Evolutionary conservation across 53 echinoderm and acorn worm species (phyloP), one percentile per base, ranked within the genome.

Genomic region (Luidia sarsii): DNA sequence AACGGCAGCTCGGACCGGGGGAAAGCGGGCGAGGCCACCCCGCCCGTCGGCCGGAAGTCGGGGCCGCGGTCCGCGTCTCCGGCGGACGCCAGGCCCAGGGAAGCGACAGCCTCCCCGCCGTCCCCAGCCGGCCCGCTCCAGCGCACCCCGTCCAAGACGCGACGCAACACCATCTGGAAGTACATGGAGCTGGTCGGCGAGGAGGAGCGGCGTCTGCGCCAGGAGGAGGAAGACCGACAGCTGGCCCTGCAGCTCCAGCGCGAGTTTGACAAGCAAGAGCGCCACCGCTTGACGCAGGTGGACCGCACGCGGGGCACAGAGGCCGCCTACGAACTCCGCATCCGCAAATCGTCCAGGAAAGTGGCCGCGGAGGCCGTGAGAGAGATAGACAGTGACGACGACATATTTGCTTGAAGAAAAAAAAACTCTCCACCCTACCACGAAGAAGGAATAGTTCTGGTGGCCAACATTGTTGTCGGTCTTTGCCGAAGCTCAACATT

Each of bases 151-250:
- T 72, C 72, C 7, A 72, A 83, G 36, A 86, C 84, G 15, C 77
- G 86, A 8, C 65, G 67, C 37, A 91, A 90, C 74, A 94, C 91
- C 21, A 83, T 91, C 53, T 71, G 81, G 67, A 90, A 86, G 35
- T 95, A 92, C 82, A 83, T 95, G 90, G 90, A 92, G 70, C 88
- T 95, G 7, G 39, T 92, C 43, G 82, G 67, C 13, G 83, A 92
- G 64, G 95, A 95, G 43, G 73, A 92, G 70, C 62, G 46, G 52
- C 85, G 90, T 20, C 32, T 99, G 10, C 36, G 79, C 18, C 99
- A 99, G 55, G 99, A 99, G 62, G 99, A 94, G 39, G 48, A 86
- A 31, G 99, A 99, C 66, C 37, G 84, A 8, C 81, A 81, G 66
- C 51, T 99, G 22, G 99, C 99, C 1, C 64, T 94, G 79, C 57